Evolutionary conservation across 2,888 invertebrate species (phyloP).

Genomic region (Trachelus iudaicus): DNA sequence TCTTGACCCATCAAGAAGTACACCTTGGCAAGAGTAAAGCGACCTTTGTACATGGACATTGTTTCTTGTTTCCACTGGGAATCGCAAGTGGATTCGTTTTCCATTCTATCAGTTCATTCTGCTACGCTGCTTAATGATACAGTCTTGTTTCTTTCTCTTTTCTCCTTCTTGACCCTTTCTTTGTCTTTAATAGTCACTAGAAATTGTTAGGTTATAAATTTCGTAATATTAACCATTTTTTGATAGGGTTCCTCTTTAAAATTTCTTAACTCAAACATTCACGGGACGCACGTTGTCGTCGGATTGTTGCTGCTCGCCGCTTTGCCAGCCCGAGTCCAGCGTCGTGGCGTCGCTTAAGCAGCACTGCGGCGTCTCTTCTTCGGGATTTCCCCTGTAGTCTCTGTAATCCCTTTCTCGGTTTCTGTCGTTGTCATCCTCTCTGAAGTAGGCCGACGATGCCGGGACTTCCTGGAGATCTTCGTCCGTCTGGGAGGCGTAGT

Average conservation of each 20-base stretch:
- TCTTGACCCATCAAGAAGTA: background rate
- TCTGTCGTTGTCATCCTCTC: constrained; percentile 44
- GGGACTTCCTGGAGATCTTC: constrained; percentile 49
- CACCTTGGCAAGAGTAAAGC: constrained; percentile 53
- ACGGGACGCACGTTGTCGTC: constrained; percentile 57
- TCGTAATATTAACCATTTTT: background rate
- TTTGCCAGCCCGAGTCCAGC: constrained; percentile 78
- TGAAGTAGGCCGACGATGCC: constrained; percentile 37
- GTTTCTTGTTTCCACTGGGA: background rate
- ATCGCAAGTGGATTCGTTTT: background rate
- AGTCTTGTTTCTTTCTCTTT: constrained; percentile 6
- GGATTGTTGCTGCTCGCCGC: constrained; percentile 65
- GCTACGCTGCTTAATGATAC: background rate
- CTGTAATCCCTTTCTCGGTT: constrained; percentile 65
- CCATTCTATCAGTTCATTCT: background rate
- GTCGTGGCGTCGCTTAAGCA: constrained; percentile 72
- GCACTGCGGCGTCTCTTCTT: constrained; percentile 65
- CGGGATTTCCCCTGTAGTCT: constrained; percentile 64
- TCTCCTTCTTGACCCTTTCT: background rate
- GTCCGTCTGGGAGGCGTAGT: constrained; percentile 52
- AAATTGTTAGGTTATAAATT: background rate
- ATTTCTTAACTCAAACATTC: constrained; percentile 45
- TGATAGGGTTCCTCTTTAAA: background rate
- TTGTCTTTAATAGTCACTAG: background rate
- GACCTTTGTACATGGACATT: constrained; percentile 52